phyloP scores from a whole-genome alignment of 2,888 invertebrate genomes.

The Drosophila nr. perissopoda region DNA sequence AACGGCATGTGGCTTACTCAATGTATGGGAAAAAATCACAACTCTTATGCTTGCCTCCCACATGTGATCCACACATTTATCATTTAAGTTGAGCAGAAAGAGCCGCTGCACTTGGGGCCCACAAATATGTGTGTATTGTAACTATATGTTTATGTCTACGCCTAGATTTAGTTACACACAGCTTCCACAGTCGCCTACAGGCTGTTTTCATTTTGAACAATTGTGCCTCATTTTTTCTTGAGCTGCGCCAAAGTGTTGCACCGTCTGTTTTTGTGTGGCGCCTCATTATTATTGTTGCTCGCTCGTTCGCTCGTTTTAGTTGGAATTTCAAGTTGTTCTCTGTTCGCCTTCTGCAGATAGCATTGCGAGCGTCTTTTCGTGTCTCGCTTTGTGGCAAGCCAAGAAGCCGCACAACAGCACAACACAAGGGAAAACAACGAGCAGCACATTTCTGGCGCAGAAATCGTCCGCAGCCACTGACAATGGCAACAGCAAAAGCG shows the following conservation, averaged over 20 bases:
- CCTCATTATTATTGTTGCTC: constrained; percentile 60
- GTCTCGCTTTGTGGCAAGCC: constrained; percentile 57
- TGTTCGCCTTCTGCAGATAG: constrained; percentile 29
- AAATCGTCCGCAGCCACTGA: constrained; percentile 64
- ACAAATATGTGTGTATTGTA: constrained; percentile 21
- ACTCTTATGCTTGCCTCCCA: constrained; percentile 9
- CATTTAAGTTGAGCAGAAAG: constrained; percentile 26
- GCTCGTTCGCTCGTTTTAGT: background rate
- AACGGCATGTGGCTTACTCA: constrained; percentile 17
- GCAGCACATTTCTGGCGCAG: constrained; percentile 30
- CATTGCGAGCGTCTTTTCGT: constrained; percentile 43
- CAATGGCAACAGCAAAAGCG: constrained; percentile 53
- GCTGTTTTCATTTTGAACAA: constrained; percentile 9
- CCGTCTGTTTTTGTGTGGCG: constrained; percentile 66
- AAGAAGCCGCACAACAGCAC: constrained; percentile 56
- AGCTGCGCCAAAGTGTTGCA: constrained; percentile 62
- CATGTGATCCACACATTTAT: constrained; percentile 26
- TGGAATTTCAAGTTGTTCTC: background rate
- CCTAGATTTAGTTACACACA: constrained; percentile 6
- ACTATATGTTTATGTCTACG: constrained; percentile 3
- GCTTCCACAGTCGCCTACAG: constrained; percentile 19
- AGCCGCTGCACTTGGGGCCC: constrained; percentile 12
- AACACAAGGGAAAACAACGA: constrained; percentile 4
- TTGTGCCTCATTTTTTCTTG: constrained; percentile 3
- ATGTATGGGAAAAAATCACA: constrained; percentile 3